Evolutionary conservation across 2,797 vertebrate genomes (phyloP), one percentile per base, ranked within the genome.

Genomic region (Adelosebastes latens): DNA sequence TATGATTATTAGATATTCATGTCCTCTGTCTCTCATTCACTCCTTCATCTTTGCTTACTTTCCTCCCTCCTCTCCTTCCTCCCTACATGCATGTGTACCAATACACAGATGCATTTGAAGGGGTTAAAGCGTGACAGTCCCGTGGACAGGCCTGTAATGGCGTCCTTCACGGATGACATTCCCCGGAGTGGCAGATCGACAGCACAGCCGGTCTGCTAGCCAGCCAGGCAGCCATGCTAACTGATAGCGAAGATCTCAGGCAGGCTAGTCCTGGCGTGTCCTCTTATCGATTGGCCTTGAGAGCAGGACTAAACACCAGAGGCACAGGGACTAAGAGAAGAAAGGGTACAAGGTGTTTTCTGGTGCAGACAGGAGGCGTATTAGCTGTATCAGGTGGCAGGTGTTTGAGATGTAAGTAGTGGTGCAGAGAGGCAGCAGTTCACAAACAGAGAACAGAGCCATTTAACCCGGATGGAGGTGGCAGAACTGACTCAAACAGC

Each of bases 81-180:
- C 12, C 58, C 32, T 64, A 55, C 60, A 55, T 49, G 55, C 8
- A 4, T 75, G 61, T 75, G 62, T 10, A 55, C 53, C 32, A 56
- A 20, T 29, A 20, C 31, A 52, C 29, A 8, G 42, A 55, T 55
- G 75, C 71, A 73, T 72, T 61, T 12, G 56, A 76, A 60, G 9
- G 63, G 81, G 66, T 77, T 77, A 70, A 87, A 71, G 77, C 27
- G 18, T 72, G 79, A 79, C 79, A 69, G 39, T 91, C 81, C 85
- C 64, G 10, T 56, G 71, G 87, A 90, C 68, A 20, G 25, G 53
- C 24, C 71, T 72, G 82, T 86, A 71, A 88, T 42, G 71, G 63
- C n/a, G 81, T 89, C 91, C 92, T 93, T 95, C 85, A 90, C 10
- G 82, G 90, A 76, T 88, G 82, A 89, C 78, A 81, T 89, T 84